phyloP scores from a whole-genome alignment of 1,140 invertebrate species.

The Drosophila tropicalis region DNA sequence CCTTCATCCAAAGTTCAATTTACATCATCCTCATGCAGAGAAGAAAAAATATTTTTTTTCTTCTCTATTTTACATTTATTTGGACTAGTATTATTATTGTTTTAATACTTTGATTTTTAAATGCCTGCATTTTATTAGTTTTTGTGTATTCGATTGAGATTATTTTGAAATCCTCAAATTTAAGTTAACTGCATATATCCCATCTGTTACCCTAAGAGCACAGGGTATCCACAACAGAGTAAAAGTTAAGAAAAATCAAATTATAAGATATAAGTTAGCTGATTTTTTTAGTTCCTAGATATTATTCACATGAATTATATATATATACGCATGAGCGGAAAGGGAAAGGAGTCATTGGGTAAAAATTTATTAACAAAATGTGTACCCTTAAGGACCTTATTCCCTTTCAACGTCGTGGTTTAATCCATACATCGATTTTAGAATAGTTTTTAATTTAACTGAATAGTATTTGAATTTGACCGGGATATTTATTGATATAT shows the following conservation, averaged over 20 bases:
- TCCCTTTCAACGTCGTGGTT: too few relatives aligned
- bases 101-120: conserved; percentile 3
- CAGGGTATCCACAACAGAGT: background rate
- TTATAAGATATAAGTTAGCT: conserved; percentile 2
- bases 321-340: background rate
- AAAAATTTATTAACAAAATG: too few relatives aligned
- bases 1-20: background rate
- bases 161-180: background rate
- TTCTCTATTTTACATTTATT: conserved; percentile 11
- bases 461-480: background rate
- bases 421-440: background rate
- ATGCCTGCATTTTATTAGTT: background rate
- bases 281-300: background rate
- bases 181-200: background rate
- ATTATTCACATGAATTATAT: background rate
- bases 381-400: background rate
- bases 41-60: too few relatives aligned
- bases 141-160: background rate
- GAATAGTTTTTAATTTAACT: background rate
- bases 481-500: background rate
- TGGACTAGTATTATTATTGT: conserved; percentile 13
- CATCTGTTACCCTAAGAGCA: background rate
- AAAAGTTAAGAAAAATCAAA: background rate
- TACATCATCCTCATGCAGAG: conserved; percentile 7
- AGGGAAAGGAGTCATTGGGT: background rate